These are phyloP conservation scores for Phalanger gymnotis DNA, from an alignment of 2,797 vertebrate genomes.

Conservation along the genomic window DNA sequence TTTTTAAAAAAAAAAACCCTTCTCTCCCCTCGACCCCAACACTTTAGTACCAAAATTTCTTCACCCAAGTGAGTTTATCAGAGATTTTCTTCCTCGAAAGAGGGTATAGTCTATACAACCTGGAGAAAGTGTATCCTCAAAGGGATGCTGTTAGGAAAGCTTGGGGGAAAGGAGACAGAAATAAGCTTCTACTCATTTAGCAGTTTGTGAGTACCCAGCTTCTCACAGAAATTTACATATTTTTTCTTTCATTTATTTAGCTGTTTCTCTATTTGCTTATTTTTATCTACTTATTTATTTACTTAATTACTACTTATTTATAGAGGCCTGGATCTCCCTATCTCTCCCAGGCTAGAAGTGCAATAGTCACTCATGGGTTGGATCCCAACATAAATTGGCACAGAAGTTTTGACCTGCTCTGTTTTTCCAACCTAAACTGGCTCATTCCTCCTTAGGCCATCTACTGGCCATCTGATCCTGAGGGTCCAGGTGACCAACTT, in stretches of 20 bases:
- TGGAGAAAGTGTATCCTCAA: background rate
- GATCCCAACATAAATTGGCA: background rate
- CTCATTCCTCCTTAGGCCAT: background rate
- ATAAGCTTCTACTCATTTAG: background rate
- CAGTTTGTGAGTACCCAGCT: background rate
- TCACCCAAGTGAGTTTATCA: background rate
- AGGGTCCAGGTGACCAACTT: background rate
- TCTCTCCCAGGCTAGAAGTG: background rate
- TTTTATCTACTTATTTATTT: background rate
- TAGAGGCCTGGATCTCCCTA: background rate
- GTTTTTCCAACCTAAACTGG: background rate
- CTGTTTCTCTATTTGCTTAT: background rate
- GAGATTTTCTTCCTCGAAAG: background rate
- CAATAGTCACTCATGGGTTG: background rate
- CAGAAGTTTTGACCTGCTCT: background rate
- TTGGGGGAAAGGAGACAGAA: background rate
- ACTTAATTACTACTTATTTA: background rate
- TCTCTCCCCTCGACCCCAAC: background rate
- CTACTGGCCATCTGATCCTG: background rate
- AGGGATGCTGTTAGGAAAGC: background rate
- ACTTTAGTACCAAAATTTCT: background rate
- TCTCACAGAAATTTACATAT: background rate
- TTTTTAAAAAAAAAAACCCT: background rate
- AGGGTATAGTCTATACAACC: background rate
- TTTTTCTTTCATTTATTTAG: background rate